A percentile compares a stretch with the other conserved stretches of the same genome.
phyloP scores from a whole-genome alignment of 1,140 invertebrate genomes.

The Zaprionus ornatus region DNA sequence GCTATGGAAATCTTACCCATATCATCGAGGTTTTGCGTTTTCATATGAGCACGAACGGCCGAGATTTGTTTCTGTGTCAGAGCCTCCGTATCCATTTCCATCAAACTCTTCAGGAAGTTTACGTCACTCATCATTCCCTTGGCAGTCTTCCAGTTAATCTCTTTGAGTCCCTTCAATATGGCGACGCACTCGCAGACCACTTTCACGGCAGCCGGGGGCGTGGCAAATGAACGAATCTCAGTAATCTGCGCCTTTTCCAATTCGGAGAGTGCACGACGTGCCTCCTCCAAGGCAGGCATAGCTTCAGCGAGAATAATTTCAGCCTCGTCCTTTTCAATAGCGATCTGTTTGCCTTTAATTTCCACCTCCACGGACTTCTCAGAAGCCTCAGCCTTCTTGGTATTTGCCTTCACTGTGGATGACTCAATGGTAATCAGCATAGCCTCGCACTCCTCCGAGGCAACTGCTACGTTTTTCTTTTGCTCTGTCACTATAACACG shows the following conservation, averaged over 20 bases:
- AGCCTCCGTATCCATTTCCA: conserved; percentile 93
- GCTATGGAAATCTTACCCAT: conserved; percentile 92
- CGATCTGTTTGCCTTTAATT: conserved; percentile 90
- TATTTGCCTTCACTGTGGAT: conserved; percentile 88
- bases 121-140: conserved; percentile 96
- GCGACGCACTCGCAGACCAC: conserved; percentile 94
- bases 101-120: conserved; percentile 90
- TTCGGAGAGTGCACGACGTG: conserved; percentile 90
- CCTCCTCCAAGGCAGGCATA: conserved; percentile 92
- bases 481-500: conserved; percentile 79
- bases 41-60: conserved; percentile 89
- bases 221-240: conserved; percentile 93
- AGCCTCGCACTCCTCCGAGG: conserved; percentile 75
- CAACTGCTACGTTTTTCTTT: conserved; percentile 76
- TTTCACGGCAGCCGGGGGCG: conserved; percentile 94
- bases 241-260: conserved; percentile 95
- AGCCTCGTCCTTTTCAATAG: conserved; percentile 91
- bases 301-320: conserved; percentile 91
- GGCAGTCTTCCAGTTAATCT: conserved; percentile 94
- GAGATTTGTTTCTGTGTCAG: conserved; percentile 90
- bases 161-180: conserved; percentile 91
- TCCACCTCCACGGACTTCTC: conserved; percentile 92
- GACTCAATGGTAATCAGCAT: conserved; percentile 80
- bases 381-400: conserved; percentile 91
- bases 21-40: conserved; percentile 88